A percentile compares a stretch with the other conserved stretches of the same genome.
phyloP scores from a whole-genome alignment of 1,140 invertebrate species.

The Cataglyphis hispanica region DNA sequence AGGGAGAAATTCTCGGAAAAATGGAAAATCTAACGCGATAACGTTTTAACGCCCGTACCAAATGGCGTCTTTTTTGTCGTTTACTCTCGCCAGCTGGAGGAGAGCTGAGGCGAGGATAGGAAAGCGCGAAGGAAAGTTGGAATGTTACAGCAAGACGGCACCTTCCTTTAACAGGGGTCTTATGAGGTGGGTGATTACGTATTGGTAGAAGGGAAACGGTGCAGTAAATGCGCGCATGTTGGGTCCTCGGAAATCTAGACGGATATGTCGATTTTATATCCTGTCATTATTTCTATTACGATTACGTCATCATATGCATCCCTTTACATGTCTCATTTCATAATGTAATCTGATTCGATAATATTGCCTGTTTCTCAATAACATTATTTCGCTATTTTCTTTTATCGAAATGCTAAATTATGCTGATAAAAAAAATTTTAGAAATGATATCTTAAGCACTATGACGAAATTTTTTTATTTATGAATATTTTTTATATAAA shows the following conservation, averaged over 20 bases:
- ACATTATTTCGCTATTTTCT: neutral
- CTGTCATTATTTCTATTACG: neutral
- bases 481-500: neutral
- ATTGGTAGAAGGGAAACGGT: conserved; percentile 65
- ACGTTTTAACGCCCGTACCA: conserved; percentile 69
- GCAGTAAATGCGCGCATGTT: conserved; percentile 60
- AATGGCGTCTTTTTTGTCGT: conserved; percentile 67
- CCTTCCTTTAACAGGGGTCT: conserved; percentile 35
- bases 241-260: conserved; percentile 5
- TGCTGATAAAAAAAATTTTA: neutral
- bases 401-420: neutral
- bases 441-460: neutral
- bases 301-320: neutral
- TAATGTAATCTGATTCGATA: neutral
- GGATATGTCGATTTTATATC: conserved; percentile 15
- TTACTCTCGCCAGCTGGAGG: conserved; percentile 3
- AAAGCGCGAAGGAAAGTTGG: neutral
- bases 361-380: conserved; percentile 6
- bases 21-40: conserved; percentile 71
- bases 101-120: neutral
- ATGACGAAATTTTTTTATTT: neutral
- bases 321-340: conserved; percentile 1
- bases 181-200: conserved; percentile 58
- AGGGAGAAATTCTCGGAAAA: conserved; percentile 47
- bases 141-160: conserved; percentile 53